Evolutionary conservation across 2,113 vertebrate genomes (phyloP), one percentile per base, ranked within the genome.

Genomic region (Piliocolobus tephrosceles): DNA sequence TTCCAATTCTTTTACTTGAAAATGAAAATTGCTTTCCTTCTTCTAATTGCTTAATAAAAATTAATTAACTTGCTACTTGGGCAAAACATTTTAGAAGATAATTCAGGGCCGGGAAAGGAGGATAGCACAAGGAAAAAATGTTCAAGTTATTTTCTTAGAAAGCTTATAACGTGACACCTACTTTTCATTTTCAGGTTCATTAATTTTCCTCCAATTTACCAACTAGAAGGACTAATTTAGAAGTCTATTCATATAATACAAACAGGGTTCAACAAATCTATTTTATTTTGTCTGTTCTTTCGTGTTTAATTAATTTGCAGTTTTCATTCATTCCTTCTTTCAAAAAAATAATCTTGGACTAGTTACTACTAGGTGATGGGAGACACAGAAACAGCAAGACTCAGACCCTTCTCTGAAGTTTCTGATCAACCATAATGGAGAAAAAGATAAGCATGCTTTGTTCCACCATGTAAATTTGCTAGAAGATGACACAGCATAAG

Each of bases 1-100:
- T 64, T 68, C 7, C 1, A 80, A 85, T 57, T 90, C 23, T 61
- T 78, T 50, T 30, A 81, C 20, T 66, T 81, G 43, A 70, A 94
- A 91, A 50, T 83, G 12, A 92, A 96, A 88, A 93, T 52, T 58
- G 85, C 5, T 30, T 86, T 88, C 72, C 35, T 92, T 50, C 23
- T 12, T 78, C 32, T 89, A 68, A 86, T 32, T 93, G 25, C 27
- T 94, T 88, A 93, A 82, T 89, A 89, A 61, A 88, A 97, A 88
- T 70, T 82, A 90, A 92, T 94, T 94, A 76, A 95, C 72, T 91
- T 86, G 91, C 11, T 61, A 68, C 20, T 95, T 76, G 4, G 3
- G n/a, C 75, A 40, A 92, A 58, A 4, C 35, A 40, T 64, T 93
- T 93, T 90, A 82, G 38, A 86, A 73, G 35, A 61, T 23, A 93